Evolutionary conservation across 2,797 vertebrate species (phyloP).

Genomic region (Rhabdomys pumilio): DNA sequence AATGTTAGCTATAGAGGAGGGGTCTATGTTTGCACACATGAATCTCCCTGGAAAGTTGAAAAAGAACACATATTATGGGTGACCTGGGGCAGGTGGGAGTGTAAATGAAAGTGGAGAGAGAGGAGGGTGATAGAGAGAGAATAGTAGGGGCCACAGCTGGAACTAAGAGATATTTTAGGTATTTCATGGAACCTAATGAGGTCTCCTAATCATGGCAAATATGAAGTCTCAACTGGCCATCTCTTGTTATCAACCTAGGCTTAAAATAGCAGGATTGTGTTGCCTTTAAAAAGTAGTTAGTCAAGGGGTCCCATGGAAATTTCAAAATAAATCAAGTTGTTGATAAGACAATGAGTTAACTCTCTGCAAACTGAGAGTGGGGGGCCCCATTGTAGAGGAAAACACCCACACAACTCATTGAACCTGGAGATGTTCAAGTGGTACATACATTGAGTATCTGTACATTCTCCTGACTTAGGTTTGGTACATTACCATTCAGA

Average conservation of each 20-base stretch:
- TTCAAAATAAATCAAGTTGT: not conserved
- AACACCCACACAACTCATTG: not conserved
- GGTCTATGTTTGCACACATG: not conserved
- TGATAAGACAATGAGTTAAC: not conserved
- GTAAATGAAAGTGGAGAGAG: not conserved
- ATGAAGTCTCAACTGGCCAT: not conserved
- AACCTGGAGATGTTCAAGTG: not conserved
- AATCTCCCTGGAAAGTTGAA: not conserved
- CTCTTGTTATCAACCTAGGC: not conserved
- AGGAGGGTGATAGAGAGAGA: not conserved
- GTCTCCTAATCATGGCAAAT: not conserved
- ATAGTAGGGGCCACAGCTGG: not conserved
- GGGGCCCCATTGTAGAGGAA: not conserved
- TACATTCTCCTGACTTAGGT: not conserved
- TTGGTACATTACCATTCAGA: not conserved
- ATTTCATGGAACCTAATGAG: not conserved
- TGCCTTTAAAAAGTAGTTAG: not conserved
- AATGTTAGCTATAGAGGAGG: not conserved
- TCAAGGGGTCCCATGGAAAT: not conserved
- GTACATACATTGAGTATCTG: not conserved
- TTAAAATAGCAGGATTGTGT: not conserved
- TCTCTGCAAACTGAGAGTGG: not conserved
- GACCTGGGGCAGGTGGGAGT: accelerated
- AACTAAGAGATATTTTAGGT: not conserved
- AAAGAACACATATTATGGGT: not conserved